These are phyloP conservation scores for Anabas testudineus DNA, from an alignment of 2,797 vertebrate genomes.

Conservation along the genomic window DNA sequence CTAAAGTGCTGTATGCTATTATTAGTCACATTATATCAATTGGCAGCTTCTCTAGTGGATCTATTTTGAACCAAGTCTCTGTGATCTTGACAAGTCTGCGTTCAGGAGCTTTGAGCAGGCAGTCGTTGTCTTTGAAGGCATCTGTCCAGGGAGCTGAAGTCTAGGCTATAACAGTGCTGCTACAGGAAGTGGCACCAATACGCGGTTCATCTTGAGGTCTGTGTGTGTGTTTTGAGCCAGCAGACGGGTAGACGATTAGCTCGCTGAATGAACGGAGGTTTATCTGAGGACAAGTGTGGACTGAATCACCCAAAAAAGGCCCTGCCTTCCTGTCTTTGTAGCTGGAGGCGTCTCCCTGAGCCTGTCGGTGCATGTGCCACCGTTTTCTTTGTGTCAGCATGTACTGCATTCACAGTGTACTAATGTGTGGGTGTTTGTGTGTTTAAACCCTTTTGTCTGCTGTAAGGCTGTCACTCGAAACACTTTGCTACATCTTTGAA, in stretches of 20 bases:
- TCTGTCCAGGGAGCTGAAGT: constrained; percentile 57
- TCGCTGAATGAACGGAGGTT: constrained; percentile 54
- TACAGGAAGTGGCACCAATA: constrained; percentile 59
- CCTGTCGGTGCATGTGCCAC: constrained; percentile 61
- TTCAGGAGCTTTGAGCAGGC: constrained; percentile 34
- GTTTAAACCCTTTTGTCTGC: constrained; percentile 50
- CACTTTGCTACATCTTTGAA: constrained; percentile 36
- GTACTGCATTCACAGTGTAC: constrained; percentile 22
- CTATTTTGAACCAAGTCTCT: constrained; percentile 58
- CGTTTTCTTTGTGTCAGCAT: constrained; percentile 71
- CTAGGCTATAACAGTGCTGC: constrained; percentile 20
- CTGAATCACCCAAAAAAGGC: constrained; percentile 36
- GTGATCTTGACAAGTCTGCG: constrained; percentile 56
- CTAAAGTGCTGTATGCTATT: constrained; percentile 51
- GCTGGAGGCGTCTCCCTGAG: constrained; percentile 32
- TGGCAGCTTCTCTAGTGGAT: constrained; percentile 49
- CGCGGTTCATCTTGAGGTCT: constrained; percentile 49
- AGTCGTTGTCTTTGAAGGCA: constrained; percentile 59
- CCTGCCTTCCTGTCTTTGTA: constrained; percentile 43
- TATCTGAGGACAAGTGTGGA: constrained; percentile 62
- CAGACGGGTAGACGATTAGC: constrained; percentile 44
- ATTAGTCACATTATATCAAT: constrained; percentile 60
- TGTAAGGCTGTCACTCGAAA: constrained; percentile 43
- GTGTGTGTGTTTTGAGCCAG: constrained; percentile 22
- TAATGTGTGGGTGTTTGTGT: constrained; percentile 43